Base-by-base conservation (phyloP, 2,888 invertebrate genomes). In the Lysandra coridon region DNA sequence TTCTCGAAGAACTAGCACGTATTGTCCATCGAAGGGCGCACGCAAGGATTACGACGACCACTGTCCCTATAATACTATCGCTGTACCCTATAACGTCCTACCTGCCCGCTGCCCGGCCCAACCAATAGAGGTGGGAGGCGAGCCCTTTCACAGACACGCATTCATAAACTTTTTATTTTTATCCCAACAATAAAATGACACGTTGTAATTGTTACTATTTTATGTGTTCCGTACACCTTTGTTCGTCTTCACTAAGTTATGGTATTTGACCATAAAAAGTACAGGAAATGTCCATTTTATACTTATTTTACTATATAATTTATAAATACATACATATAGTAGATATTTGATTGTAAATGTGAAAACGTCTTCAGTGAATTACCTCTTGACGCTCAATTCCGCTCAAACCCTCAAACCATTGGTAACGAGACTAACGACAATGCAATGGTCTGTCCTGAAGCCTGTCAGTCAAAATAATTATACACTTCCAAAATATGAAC, bases 131-230 rank as follows among this genome's bases (percentile, higher is more conserved):
- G 85, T 84, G 84, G 85, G 85, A 86, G 86, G 80, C 83, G 81
- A 85, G 81, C 85, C 88, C 89, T 89, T 91, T 90, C 89, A 88
- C 85, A 81, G 81, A 80, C 85, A 85, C 85, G 80, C 83, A 82
- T 83, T 84, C 84, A 79, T 49, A 79, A 60, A 75, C 74, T 60
- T 79, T 74, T 90, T 89, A 89, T 87, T 88, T 89, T 89, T 88
- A 88, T 86, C 87, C 86, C 83, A 83, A 82, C 81, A 69, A 69
- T 69, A 69, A 69, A 69, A 69, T 37, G 69, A 69, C 69, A 37
- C 69, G 69, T 69, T 4, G 69, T 69, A 69, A 69, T 69, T 69
- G 69, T 69, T 33, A 69, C 14, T 69, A 69, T 37, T 69, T 69
- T 33, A 69, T 33, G 33, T 69, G 17, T 33, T 14, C 33, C 69